Conservation (phyloP, 2,797 vertebrate species). For the Acipenser oxyrinchus region DNA sequence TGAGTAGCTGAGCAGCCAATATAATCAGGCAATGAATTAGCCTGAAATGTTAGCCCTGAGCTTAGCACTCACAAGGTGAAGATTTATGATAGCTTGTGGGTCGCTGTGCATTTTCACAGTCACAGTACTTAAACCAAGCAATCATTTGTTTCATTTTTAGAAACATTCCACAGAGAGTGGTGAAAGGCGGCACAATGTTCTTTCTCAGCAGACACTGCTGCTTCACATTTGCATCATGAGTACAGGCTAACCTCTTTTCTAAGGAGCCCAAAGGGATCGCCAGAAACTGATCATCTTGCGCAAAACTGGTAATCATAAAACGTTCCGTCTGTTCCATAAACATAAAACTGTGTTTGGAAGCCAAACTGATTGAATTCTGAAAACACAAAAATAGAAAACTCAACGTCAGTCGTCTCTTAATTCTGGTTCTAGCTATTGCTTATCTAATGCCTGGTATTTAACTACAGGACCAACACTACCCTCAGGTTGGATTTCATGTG, state of each 20-base stretch:
- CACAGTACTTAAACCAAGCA: not conserved
- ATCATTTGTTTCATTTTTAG: not conserved
- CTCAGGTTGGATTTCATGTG: too few species aligned
- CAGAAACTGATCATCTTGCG: not conserved
- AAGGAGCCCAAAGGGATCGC: not conserved
- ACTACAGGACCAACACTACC: too few species aligned
- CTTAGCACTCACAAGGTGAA: not conserved
- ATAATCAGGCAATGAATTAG: not conserved
- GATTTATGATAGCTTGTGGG: not conserved
- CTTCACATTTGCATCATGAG: not conserved
- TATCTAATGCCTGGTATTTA: too few species aligned
- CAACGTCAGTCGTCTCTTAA: too few species aligned
- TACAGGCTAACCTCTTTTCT: not conserved
- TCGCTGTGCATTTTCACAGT: not conserved
- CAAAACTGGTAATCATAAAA: too few species aligned
- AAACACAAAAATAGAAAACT: too few species aligned
- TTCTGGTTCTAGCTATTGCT: too few species aligned
- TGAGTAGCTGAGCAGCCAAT: not conserved
- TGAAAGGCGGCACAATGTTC: not conserved
- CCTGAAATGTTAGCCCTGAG: not conserved
- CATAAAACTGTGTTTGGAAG: too few species aligned
- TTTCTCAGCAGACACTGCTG: conserved; percentile 2
- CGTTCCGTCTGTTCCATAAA: too few species aligned
- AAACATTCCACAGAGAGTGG: not conserved
- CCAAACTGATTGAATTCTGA: too few species aligned